phyloP scores from a whole-genome alignment of 2,113 vertebrate genomes.

The Catagonus wagneri region DNA sequence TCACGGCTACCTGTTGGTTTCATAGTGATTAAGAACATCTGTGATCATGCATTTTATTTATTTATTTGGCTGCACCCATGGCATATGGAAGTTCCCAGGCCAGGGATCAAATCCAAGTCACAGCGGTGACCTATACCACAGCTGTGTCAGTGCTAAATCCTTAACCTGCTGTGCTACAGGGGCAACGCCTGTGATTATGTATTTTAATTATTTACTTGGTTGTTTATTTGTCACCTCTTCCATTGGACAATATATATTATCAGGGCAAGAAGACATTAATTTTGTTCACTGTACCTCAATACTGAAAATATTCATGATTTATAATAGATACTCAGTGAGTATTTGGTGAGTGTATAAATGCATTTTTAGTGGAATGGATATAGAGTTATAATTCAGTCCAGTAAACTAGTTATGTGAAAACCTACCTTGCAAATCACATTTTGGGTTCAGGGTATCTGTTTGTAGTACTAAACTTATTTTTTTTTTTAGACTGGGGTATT shows the following conservation, averaged over 20 bases:
- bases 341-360: background rate
- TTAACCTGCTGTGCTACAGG: too few species aligned
- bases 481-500: background rate
- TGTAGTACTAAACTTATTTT: background rate
- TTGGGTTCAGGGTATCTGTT: background rate
- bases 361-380: background rate
- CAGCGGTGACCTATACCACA: too few species aligned
- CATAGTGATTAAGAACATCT: background rate
- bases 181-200: background rate
- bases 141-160: too few species aligned
- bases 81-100: too few species aligned
- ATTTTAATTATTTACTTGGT: background rate
- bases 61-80: background rate
- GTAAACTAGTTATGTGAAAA: background rate
- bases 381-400: background rate
- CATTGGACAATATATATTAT: background rate
- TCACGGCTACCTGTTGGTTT: background rate
- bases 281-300: background rate
- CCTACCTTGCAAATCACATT: conserved; percentile 16
- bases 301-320: background rate
- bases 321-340: background rate
- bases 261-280: background rate
- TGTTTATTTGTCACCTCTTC: background rate
- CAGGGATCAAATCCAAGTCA: too few species aligned
- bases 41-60: background rate